Evolutionary conservation across 2,888 invertebrate genomes (phyloP).

Genomic region (Bimastos eiseni): DNA sequence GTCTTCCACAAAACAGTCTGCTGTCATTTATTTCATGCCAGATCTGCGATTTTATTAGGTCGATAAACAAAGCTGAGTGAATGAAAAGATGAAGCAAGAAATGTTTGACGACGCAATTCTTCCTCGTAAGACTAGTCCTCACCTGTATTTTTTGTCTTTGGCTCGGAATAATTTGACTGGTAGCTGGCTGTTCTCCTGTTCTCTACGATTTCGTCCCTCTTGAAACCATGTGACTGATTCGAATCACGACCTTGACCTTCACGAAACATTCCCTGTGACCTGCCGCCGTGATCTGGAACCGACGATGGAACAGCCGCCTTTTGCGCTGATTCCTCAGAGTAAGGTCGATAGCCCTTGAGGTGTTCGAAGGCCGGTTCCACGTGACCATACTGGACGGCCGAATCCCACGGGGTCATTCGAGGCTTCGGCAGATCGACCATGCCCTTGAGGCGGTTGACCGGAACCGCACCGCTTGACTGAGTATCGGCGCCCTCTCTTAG

Average conservation of each 20-base stretch:
- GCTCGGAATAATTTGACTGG: background rate
- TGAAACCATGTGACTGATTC: background rate
- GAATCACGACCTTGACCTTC: background rate
- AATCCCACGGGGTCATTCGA: constrained; percentile 42
- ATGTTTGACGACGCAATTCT: background rate
- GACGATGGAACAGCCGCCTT: background rate
- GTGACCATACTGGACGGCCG: constrained; percentile 37
- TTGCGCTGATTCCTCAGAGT: background rate
- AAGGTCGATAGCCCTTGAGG: constrained; percentile 37
- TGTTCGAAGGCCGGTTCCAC: constrained; percentile 72
- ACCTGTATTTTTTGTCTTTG: background rate
- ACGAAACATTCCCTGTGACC: background rate
- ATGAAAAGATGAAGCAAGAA: too few relatives aligned
- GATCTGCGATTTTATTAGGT: too few relatives aligned
- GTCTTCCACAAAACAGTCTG: too few relatives aligned
- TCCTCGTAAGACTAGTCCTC: too few relatives aligned
- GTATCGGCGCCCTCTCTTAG: background rate
- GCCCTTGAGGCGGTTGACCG: constrained; percentile 39
- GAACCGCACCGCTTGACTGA: constrained; percentile 64
- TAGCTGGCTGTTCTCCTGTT: background rate
- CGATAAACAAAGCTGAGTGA: too few relatives aligned
- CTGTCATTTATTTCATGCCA: too few relatives aligned
- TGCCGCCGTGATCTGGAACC: background rate
- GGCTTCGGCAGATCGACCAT: constrained; percentile 41
- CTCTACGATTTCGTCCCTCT: background rate